These are phyloP conservation scores for Pseudorasbora parva DNA, from an alignment of 2,113 vertebrate species.

Conservation along the genomic window DNA sequence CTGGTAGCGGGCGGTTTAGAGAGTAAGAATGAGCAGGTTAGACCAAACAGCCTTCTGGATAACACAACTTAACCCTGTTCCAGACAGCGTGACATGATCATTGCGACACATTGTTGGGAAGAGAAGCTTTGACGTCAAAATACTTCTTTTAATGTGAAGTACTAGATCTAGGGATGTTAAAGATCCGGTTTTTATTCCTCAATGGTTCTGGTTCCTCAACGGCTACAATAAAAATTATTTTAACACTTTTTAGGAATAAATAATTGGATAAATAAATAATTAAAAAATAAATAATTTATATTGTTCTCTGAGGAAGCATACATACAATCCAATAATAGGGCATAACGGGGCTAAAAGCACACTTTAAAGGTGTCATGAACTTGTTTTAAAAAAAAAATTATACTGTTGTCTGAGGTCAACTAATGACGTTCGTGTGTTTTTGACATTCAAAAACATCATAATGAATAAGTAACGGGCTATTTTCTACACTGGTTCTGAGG, in stretches of 20 bases:
- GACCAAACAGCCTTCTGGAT: background rate
- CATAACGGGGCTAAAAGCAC: no score
- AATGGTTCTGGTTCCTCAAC: background rate
- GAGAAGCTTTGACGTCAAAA: background rate
- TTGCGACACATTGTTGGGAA: background rate
- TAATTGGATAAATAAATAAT: no score
- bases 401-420: no score
- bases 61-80: slow-evolving; percentile 8
- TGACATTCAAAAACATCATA: no score
- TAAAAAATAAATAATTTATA: background rate
- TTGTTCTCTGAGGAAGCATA: background rate
- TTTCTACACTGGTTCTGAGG: no score
- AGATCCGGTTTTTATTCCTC: background rate
- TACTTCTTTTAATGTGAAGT: background rate
- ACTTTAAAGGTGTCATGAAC: no score
- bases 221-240: background rate
- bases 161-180: background rate
- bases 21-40: slow-evolving; percentile 5
- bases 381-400: no score
- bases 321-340: background rate
- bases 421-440: no score
- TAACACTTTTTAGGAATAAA: background rate
- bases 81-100: background rate
- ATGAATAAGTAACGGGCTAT: no score
- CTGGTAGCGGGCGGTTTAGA: background rate